A percentile compares a stretch with the other conserved stretches of the same genome.
These are phyloP conservation scores for Falco peregrinus DNA, from an alignment of 2,797 vertebrate species.

Conservation along the genomic window DNA sequence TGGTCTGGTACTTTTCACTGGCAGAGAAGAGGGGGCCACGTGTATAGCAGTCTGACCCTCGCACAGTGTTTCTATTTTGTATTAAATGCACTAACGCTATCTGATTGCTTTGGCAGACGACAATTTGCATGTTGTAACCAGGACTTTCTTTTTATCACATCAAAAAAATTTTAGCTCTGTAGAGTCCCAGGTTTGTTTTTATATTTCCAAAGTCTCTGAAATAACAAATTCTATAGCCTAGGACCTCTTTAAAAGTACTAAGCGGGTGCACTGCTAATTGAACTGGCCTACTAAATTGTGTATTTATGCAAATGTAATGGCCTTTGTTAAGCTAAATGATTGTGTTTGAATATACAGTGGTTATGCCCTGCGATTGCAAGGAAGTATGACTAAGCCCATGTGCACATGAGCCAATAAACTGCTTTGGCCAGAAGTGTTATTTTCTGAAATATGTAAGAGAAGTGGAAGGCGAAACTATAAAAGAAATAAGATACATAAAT, in stretches of 20 bases:
- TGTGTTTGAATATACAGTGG: neutral
- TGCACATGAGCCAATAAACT: neutral
- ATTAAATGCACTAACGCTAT: neutral
- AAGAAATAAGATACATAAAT: slow-evolving; percentile 19
- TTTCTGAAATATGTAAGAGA: neutral
- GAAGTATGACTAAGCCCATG: neutral
- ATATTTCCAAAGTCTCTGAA: neutral
- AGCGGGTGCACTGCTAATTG: neutral
- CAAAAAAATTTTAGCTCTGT: neutral
- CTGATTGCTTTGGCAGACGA: neutral
- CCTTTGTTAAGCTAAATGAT: neutral
- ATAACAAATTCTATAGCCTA: neutral
- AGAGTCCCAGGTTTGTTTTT: neutral
- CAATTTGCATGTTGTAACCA: neutral
- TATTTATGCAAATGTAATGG: neutral
- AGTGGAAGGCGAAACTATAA: neutral
- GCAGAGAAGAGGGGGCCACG: neutral
- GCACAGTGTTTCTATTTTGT: neutral
- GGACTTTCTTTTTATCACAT: neutral
- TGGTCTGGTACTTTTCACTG: neutral
- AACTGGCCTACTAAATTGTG: neutral
- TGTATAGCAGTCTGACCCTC: neutral
- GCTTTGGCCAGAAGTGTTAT: neutral
- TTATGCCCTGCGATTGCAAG: neutral
- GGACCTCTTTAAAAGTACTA: neutral